These are phyloP conservation scores for Hippocampus zosterae DNA, from an alignment of 2,113 vertebrate species.

Conservation along the genomic window DNA sequence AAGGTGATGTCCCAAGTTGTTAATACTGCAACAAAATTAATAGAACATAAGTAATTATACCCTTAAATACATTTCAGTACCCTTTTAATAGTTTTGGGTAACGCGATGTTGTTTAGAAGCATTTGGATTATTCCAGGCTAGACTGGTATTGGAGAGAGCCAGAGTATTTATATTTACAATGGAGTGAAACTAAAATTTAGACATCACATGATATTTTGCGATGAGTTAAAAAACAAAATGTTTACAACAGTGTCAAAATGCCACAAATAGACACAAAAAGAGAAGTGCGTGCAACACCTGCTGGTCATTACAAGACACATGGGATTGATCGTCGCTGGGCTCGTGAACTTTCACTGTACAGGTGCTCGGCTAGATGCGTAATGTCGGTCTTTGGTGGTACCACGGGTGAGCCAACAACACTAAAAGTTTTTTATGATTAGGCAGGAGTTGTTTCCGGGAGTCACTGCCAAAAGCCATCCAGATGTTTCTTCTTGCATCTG, in stretches of 20 bases:
- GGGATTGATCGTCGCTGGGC: neutral
- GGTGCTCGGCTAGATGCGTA: constrained; percentile 28
- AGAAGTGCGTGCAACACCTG: constrained; percentile 37
- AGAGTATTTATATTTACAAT: neutral
- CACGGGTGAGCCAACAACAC: constrained; percentile 40
- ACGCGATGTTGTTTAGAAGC: neutral
- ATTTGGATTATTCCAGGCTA: neutral
- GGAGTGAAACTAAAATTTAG: neutral
- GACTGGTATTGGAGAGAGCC: neutral
- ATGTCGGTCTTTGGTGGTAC: constrained; percentile 56
- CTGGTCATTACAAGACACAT: neutral
- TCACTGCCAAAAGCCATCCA: constrained; percentile 51
- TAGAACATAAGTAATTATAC: neutral
- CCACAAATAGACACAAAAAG: constrained; percentile 12
- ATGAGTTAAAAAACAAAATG: neutral
- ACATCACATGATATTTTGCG: neutral
- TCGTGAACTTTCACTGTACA: neutral
- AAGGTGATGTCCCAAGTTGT: neutral
- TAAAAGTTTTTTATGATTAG: constrained; percentile 63
- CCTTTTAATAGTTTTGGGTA: neutral
- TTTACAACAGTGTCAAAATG: constrained; percentile 15
- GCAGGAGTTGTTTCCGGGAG: constrained; percentile 46
- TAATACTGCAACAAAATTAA: neutral
- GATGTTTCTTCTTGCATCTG: constrained; percentile 40
- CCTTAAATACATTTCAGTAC: neutral